Base-by-base conservation (phyloP, 2,888 invertebrate genomes). In the Drosophila algonquin region DNA sequence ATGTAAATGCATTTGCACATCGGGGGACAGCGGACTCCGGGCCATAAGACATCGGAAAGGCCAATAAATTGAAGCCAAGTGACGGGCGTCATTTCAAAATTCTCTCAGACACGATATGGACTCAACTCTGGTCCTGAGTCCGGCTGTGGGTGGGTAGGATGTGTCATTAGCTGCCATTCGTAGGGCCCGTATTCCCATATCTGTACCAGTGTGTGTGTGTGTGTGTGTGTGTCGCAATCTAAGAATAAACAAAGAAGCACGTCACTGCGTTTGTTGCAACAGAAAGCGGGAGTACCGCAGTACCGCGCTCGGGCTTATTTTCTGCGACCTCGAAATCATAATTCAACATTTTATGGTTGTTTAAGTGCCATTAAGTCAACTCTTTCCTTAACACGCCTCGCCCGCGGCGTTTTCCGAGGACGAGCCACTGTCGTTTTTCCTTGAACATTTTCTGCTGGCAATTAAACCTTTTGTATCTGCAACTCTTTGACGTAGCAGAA, bases 401-500 rank as follows among this genome's bases (percentile, higher is more conserved):
- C 52, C 57, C 8, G 51, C 52, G 46, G 56, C 54, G 52, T 56
- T 63, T 60, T 21, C 52, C 65, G 59, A 71, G 71, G 58, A 24
- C 61, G 14, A 45, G 60, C 67, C 82, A 80, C 83, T 83, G 82
- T 83, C 82, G 68, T 73, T 77, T 82, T 82, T 77, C 80, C 81
- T 76, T 78, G 80, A 84, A 81, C 72, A 70, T 68, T 76, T 65
- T 35, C 64, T 59, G 63, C 50, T 61, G 57, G 85, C 77, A 84
- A 86, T 87, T 84, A 87, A 88, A 87, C 35, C 64, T 79, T 71
- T 56, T 75, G 73, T 73, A 82, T 80, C 83, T 85, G 80, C 81
- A 88, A 85, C 89, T 87, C 87, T 88, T 81, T 87, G 85, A 86
- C 86, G 79, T 74, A 64, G 64, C 72, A 69, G 69, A 52, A 62